Percentiles rank a stretch among this genome's conserved stretches.
Conservation (phyloP, 2,113 vertebrate species). For the Phyllostomus discolor region DNA sequence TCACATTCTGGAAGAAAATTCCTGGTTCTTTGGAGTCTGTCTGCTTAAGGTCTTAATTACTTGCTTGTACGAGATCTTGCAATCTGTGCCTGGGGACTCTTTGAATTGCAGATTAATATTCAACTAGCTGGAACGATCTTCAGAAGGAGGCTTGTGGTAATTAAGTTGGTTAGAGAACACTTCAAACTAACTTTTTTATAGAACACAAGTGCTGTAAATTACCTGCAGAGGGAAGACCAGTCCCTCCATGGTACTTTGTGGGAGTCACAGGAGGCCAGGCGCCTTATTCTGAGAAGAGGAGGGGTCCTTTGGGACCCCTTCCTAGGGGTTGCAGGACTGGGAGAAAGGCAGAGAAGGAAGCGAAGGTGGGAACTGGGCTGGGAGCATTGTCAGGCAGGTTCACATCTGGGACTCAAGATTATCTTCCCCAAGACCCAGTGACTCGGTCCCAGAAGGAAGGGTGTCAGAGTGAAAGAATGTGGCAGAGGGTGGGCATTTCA, state of each 20-base stretch:
- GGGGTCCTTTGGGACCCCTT: background rate
- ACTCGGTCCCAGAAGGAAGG: background rate
- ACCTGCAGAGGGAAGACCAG: background rate
- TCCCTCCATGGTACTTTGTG: background rate
- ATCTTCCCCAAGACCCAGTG: background rate
- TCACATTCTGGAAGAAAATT: background rate
- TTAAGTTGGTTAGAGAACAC: constrained; percentile 69
- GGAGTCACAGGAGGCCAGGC: background rate
- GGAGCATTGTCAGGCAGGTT: background rate
- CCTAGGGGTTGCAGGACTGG: background rate
- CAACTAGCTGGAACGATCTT: constrained; percentile 68
- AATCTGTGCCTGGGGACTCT: constrained; percentile 69
- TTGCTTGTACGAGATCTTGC: constrained; percentile 36
- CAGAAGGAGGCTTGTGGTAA: constrained; percentile 66
- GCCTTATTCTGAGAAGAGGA: background rate
- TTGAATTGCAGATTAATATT: constrained; percentile 73
- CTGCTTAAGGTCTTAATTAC: constrained; percentile 65
- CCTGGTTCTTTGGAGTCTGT: constrained; percentile 34
- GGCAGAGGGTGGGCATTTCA: background rate
- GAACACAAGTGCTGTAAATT: constrained; percentile 49
- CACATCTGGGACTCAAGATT: background rate
- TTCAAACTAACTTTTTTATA: constrained; percentile 62
- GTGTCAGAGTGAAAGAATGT: background rate
- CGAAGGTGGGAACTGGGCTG: background rate
- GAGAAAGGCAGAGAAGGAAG: background rate